Conservation (phyloP, 1,140 invertebrate species). For the Doryteuthis pealeii region DNA sequence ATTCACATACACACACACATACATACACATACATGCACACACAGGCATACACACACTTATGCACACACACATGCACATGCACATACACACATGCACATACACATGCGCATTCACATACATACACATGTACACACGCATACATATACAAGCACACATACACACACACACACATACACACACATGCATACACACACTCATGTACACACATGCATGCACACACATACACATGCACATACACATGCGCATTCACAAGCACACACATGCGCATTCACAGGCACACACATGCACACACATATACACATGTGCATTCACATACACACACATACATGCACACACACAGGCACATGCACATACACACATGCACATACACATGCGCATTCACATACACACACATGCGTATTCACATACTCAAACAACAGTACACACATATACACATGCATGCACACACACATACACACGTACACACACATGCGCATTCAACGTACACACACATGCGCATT, state of each 20-base stretch:
- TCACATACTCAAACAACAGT: too few relatives aligned
- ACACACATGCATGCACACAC: background rate
- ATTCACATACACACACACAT: conserved; percentile 6
- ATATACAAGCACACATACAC: background rate
- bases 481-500: too few relatives aligned
- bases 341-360: conserved; percentile 24
- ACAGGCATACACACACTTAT: background rate
- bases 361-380: conserved; percentile 18
- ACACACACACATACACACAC: background rate
- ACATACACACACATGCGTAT: conserved; percentile 12
- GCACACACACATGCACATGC: background rate
- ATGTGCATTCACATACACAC: conserved; percentile 23
- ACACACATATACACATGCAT: too few relatives aligned
- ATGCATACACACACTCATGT: background rate
- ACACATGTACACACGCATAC: conserved; percentile 4
- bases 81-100: background rate
- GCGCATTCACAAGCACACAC: background rate
- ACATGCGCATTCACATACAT: conserved; percentile 1
- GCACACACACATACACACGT: too few relatives aligned
- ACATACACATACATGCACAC: conserved; percentile 6
- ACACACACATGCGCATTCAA: too few relatives aligned
- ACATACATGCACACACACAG: conserved; percentile 24
- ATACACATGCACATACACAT: background rate
- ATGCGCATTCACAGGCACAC: background rate
- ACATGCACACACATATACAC: conserved; percentile 1